Conservation (phyloP, 2,797 vertebrate genomes). For the Oreochromis grahami region DNA sequence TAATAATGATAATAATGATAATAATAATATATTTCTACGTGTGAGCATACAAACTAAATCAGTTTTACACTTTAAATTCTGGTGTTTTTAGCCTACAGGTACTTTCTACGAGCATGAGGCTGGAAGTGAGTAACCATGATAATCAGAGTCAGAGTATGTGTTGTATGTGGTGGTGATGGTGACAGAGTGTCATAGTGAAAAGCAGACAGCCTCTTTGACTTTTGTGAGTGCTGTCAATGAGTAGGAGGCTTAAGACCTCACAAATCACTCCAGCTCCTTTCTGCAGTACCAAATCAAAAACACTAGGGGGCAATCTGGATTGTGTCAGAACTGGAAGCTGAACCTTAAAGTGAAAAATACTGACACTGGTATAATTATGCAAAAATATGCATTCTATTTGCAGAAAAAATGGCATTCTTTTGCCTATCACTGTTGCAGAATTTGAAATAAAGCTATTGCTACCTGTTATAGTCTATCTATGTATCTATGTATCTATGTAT, state of each 20-base stretch:
- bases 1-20: too few species aligned
- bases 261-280: neutral
- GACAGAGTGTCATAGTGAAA: neutral
- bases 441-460: neutral
- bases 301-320: slow-evolving; percentile 48
- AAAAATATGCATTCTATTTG: neutral
- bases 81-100: neutral
- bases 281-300: neutral
- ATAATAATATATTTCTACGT: neutral
- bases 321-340: neutral
- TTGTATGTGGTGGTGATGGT: neutral
- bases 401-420: neutral
- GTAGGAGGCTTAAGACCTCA: slow-evolving; percentile 7
- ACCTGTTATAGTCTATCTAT: neutral
- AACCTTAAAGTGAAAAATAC: neutral
- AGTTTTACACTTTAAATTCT: neutral
- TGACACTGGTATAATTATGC: neutral
- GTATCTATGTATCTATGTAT: neutral
- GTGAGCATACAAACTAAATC: neutral
- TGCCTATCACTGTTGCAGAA: neutral
- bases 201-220: slow-evolving; percentile 39
- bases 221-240: slow-evolving; percentile 31
- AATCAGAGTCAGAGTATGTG: neutral
- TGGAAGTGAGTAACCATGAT: neutral
- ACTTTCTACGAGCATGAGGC: neutral